Percentiles rank a stretch among this genome's conserved stretches.
Conservation (phyloP, 2,113 vertebrate genomes). For the Carassius auratus region DNA sequence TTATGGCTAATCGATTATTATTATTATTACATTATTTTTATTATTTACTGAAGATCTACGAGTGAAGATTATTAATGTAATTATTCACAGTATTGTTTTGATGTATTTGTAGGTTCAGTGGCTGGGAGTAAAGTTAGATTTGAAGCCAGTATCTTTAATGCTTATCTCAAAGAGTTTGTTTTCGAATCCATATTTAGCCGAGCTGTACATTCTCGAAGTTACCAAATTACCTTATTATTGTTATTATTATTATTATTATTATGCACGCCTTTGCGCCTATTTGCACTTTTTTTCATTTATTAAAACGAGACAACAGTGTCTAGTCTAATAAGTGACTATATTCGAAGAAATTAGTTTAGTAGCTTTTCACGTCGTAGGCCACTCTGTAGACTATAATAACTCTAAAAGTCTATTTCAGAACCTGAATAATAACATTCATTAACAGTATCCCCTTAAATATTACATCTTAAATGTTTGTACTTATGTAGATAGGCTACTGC, state of each 20-base stretch:
- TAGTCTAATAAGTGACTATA: background rate
- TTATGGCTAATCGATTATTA: background rate
- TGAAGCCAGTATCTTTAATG: background rate
- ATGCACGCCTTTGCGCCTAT: no score
- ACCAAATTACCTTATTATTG: no score
- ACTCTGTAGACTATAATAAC: no score
- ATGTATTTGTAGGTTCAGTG: background rate
- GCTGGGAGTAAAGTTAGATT: background rate
- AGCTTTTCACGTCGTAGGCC: background rate
- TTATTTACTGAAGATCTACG: background rate
- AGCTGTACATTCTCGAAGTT: background rate
- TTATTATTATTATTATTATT: no score
- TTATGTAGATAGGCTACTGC: background rate
- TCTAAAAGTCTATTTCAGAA: background rate
- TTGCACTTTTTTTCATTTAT: background rate
- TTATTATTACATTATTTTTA: background rate
- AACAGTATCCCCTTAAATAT: background rate
- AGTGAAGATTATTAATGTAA: background rate
- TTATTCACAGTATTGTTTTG: background rate
- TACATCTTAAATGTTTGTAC: background rate
- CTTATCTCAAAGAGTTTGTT: no score
- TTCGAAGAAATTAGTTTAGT: background rate
- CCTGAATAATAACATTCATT: background rate
- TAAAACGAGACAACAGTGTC: background rate
- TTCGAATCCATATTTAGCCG: background rate